Percentiles rank a stretch among this genome's conserved stretches.
phyloP scores from a whole-genome alignment of 1,140 invertebrate species.

The Ceratina australensis region DNA sequence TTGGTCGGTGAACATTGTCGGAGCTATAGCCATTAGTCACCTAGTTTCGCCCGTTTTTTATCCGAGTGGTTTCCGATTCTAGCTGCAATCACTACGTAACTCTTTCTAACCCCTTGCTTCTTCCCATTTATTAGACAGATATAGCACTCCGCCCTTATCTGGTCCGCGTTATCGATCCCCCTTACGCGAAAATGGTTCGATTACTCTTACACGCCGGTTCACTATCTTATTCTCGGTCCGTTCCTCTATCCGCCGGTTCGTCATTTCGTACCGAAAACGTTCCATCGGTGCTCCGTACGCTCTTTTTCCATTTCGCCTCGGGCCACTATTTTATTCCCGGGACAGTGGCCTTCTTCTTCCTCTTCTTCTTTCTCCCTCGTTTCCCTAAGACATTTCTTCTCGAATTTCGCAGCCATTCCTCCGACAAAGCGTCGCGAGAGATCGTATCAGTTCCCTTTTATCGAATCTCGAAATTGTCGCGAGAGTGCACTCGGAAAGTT shows the following conservation, averaged over 20 bases:
- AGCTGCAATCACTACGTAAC: constrained; percentile 66
- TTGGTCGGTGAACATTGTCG: constrained; percentile 60
- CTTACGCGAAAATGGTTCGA: constrained; percentile 61
- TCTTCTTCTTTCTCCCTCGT: background rate
- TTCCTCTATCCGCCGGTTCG: constrained; percentile 53
- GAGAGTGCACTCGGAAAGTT: background rate
- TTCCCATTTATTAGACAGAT: constrained; percentile 38
- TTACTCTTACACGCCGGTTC: constrained; percentile 64
- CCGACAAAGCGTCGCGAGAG: constrained; percentile 3
- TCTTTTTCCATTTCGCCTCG: background rate
- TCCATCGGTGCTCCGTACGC: constrained; percentile 37
- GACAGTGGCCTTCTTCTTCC: no score
- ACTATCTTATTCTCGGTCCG: constrained; percentile 66
- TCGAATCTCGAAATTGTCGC: constrained; percentile 6
- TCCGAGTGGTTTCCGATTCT: constrained; percentile 44
- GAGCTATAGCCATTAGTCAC: constrained; percentile 69
- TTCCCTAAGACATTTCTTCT: background rate
- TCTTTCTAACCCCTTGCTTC: constrained; percentile 32
- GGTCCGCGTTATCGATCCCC: constrained; percentile 59
- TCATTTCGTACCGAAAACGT: constrained; percentile 58
- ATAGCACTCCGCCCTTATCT: constrained; percentile 68
- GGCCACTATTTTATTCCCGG: constrained; percentile 34
- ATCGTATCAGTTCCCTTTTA: background rate
- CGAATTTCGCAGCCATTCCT: constrained; percentile 1
- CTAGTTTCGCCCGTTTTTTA: constrained; percentile 31